Evolutionary conservation across 2,888 invertebrate species (phyloP), one percentile per base, ranked within the genome.

Genomic region (Epirrhoe alternata): DNA sequence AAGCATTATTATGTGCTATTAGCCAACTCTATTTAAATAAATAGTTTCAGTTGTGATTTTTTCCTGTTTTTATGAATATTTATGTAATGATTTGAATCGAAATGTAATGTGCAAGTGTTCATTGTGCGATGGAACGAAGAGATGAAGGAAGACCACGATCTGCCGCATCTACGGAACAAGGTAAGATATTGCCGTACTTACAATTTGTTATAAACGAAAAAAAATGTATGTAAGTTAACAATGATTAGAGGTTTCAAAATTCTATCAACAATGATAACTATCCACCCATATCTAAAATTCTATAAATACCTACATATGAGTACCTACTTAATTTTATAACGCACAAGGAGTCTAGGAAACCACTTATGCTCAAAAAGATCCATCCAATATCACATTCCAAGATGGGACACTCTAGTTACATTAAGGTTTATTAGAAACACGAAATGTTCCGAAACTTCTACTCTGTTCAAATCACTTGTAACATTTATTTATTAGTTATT

Each of bases 41-140:
- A 64, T 61, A 61, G 65, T 53, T 63, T 49, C 45, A 35, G 51
- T 47, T 63, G 38, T 54, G 51, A 49, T 47, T 1, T 61, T 17
- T 56, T 50, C 42, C 24, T 24, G 24, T 2, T 16, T 30, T 68
- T 38, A 8, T 7, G 7, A 38, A 38, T 7, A 33, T 38, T 42
- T 42, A 10, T 42, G 12, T 42, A 42, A 42, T 10, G 8, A 38
- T 38, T 10, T 42, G 12, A 42, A 42, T 73, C 79, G 85, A 79
- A 75, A 87, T 86, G 83, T 83, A 80, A 86, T 75, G 82, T 84
- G 80, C 8, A 70, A 74, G 82, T 84, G 80, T 73, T 71, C 76
- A 80, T 79, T 84, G 83, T 86, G 89, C 85, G 73, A 92, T 92
- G 92, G 92, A 92, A 87, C 89, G 85, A 72, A 75, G 80, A 69